Evolutionary conservation across 2,888 invertebrate species (phyloP), one percentile per base, ranked within the genome.

Genomic region (Galerucella nymphaeae): DNA sequence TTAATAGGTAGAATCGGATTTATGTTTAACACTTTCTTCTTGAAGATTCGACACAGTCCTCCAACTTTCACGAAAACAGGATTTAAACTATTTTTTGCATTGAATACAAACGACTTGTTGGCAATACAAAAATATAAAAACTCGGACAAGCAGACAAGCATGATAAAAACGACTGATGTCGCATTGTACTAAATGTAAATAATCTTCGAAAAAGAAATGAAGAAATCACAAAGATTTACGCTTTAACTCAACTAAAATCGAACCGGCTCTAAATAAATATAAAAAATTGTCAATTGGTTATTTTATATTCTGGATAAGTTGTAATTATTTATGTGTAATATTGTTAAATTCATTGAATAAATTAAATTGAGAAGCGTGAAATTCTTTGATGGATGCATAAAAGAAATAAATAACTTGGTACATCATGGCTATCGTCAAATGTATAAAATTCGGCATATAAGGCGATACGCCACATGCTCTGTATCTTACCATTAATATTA

Each of bases 181-280:
- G 59, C 41, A 67, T 67, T 67, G 67, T 67, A 67, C 48, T 67
- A 59, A 67, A 67, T 67, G 58, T 38, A 18, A 58, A 38, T 58
- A 48, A 65, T 57, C 30, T 38, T 48, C 14, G 45, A 61, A 66
- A 30, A 41, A 59, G 61, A 71, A 70, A 71, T 71, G 61, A 71
- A 70, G 64, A 63, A 71, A 66, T 70, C 59, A 41, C 65, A 16
- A 14, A 64, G 65, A 70, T 45, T 64, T 65, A 55, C 61, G 62
- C 65, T 70, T 38, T 58, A 53, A 41, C 45, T 68, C 71, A 71
- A 64, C 61, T 23, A 16, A 13, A 38, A 70, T 42, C 30, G 58
- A 61, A 65, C 59, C 48, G 53, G 65, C 53, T 53, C 68, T 74
- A 71, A 74, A 71, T 74, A 68, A 55, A 55, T n/a, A n/a, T n/a